Percentiles rank a stretch among this genome's conserved stretches.
phyloP scores from a whole-genome alignment of 37 sponge, comb jelly and placozoan species.

The Bolinopsis microptera region DNA sequence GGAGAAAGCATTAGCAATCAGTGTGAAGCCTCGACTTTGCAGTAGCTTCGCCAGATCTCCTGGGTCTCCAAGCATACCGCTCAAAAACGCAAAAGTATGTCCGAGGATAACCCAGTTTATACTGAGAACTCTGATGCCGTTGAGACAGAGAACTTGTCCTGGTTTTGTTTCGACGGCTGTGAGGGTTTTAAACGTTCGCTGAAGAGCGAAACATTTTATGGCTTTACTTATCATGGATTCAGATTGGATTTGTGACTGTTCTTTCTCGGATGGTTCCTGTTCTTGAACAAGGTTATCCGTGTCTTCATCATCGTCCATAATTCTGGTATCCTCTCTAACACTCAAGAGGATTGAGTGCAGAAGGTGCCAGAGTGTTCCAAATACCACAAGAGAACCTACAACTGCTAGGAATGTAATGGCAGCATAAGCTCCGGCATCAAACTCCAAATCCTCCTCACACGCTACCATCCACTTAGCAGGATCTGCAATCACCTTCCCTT shows the following conservation, averaged over 20 bases:
- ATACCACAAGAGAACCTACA: not conserved
- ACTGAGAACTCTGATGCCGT: constrained; percentile 54
- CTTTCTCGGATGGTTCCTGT: not conserved
- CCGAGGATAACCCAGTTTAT: constrained; percentile 64
- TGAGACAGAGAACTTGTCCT: constrained; percentile 30
- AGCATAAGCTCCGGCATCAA: not conserved
- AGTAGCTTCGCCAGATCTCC: not conserved
- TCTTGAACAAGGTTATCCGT: not conserved
- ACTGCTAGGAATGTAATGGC: not conserved
- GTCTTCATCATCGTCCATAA: not conserved
- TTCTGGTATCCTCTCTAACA: not conserved
- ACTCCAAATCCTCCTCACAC: not conserved
- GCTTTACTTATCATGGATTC: not conserved
- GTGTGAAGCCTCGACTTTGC: not conserved
- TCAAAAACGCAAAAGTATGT: not conserved
- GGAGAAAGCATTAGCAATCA: not conserved
- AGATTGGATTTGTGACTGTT: not conserved
- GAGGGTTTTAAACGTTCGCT: not conserved
- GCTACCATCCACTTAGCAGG: not conserved
- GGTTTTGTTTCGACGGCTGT: not conserved
- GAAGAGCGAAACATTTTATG: constrained; percentile 52
- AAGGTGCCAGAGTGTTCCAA: not conserved
- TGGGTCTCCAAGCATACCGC: not conserved
- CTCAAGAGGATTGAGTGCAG: not conserved
- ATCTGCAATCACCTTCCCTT: not conserved